Evolutionary conservation across 2,888 invertebrate species (phyloP), one percentile per base, ranked within the genome.

Genomic region (Phorcus lineatus): DNA sequence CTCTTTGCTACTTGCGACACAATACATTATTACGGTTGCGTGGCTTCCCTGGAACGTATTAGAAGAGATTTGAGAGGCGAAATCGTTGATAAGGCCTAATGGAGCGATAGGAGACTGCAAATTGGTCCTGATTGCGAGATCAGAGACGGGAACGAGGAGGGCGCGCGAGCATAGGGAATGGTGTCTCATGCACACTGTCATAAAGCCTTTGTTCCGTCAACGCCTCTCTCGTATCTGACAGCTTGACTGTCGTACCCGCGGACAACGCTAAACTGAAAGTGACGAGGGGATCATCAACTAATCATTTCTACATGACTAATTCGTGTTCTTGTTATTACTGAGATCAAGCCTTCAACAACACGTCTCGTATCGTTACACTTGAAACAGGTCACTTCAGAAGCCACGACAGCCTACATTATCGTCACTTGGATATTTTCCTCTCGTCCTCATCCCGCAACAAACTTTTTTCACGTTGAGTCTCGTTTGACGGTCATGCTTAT

Each of bases 61-160:
- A 62, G 62, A 62, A 62, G 28, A 31, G 62, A 62, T 62, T 62
- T 24, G 62, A 62, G 62, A 62, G 28, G 62, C 62, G 62, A 62
- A 62, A 62, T 62, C 62, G 62, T 62, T 62, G 62, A 62, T 62
- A 62, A 62, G 62, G 62, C 62, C 62, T 62, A 62, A 62, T 62
- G 62, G 62, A 62, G 62, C 62, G 62, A 62, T 62, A 24, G 62
- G 62, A 62, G 62, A 62, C 62, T n/a, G 62, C 62, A 62, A 62
- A 62, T 62, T 62, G 62, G 62, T 62, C 62, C 28, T 62, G 62
- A 62, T 62, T 62, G 62, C 62, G 28, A 24, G 62, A 62, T 62
- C 62, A 62, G 62, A 24, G 24, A 24, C 28, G 22, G 62, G 62
- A 31, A 7, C 16, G 28, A 57, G 28, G 62, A 62, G 24, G 28